Evolutionary conservation across 2,888 invertebrate genomes (phyloP), one percentile per base, ranked within the genome.

Genomic region (Dyspetes luteomarginatus): DNA sequence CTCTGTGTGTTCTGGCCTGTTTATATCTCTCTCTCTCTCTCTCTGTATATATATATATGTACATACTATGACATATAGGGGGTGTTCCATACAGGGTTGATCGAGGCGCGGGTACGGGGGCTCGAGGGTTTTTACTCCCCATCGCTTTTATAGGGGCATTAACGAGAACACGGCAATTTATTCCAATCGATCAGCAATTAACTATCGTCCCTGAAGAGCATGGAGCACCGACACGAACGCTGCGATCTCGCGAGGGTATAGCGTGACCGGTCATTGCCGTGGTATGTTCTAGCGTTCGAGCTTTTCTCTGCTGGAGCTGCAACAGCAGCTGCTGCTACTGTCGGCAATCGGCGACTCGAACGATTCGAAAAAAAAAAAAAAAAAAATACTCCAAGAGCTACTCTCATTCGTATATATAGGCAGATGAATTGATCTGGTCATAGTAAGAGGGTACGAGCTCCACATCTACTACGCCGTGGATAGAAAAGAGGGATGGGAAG

Each of bases 131-230:
- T 78, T 78, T 80, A 72, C 36, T 62, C 67, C 73, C 45, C 60
- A 65, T 62, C 58, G 65, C 84, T 82, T 88, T 89, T 89, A 88
- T 88, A 87, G 84, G 85, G 82, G 86, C 86, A 88, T 89, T 88
- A 87, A 85, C 85, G 83, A 79, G 83, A 85, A 85, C 85, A 83
- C 81, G 82, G 85, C 87, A 86, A 88, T 89, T 89, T 87, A 88
- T 89, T 87, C 87, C 85, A 85, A 89, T 87, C 87, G 89, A 88
- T 89, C 86, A 81, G 85, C 83, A 86, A 88, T 87, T 86, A 87
- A 87, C 85, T 73, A 83, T 79, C 85, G 83, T 85, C 83, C 83
- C 84, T 82, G 85, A 83, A 79, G 81, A 81, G 82, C 78, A 74
- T 74, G 80, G 74, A 75, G 77, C 68, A 81, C 81, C 73, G 84